phyloP scores from a whole-genome alignment of 2,113 vertebrate genomes.

The Bostrychus sinensis region DNA sequence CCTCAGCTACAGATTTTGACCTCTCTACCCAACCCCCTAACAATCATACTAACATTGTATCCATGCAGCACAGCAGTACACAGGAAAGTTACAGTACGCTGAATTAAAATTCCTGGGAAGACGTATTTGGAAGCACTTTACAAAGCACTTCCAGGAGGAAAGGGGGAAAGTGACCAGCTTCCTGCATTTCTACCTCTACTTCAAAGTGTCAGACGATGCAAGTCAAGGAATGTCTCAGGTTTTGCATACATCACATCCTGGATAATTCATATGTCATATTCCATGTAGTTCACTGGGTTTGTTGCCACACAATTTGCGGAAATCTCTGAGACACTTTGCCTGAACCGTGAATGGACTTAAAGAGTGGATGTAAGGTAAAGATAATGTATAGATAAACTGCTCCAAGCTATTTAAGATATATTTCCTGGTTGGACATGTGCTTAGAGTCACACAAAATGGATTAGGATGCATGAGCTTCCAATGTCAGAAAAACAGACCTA shows the following conservation, averaged over 20 bases:
- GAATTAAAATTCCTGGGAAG: slow-evolving; percentile 41
- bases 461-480: background rate
- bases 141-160: slow-evolving; percentile 54
- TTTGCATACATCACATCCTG: slow-evolving; percentile 42
- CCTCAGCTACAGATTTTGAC: too few relatives aligned
- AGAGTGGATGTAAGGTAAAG: too few relatives aligned
- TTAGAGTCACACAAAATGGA: background rate
- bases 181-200: slow-evolving; percentile 60
- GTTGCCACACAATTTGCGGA: background rate
- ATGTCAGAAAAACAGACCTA: background rate
- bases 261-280: slow-evolving; percentile 19
- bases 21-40: background rate
- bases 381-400: too few relatives aligned
- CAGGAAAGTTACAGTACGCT: slow-evolving; percentile 38
- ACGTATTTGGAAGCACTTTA: slow-evolving; percentile 30
- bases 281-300: background rate
- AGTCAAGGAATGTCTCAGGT: slow-evolving; percentile 44
- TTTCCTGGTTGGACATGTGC: background rate
- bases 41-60: slow-evolving; percentile 14
- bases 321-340: background rate
- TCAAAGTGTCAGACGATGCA: slow-evolving; percentile 43
- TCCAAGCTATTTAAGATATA: background rate
- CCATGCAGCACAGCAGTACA: slow-evolving; percentile 10
- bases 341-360: background rate
- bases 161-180: slow-evolving; percentile 65